phyloP scores from a whole-genome alignment of 2,797 vertebrate genomes.

The Oreochromis grahami region DNA sequence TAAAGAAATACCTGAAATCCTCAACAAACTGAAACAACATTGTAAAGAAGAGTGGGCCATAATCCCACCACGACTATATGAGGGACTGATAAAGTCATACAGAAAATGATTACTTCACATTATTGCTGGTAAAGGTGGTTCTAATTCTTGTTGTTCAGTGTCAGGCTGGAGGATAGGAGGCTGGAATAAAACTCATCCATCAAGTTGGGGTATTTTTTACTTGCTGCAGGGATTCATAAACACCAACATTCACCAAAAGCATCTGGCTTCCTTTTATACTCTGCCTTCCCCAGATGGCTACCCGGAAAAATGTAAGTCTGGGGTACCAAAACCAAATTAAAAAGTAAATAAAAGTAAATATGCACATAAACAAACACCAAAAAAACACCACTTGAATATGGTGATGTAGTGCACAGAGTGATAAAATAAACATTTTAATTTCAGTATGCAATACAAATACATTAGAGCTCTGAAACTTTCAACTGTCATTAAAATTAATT shows the following conservation, averaged over 20 bases:
- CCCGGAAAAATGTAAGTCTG: neutral
- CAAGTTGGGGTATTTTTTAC: neutral
- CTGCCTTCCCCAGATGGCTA: neutral
- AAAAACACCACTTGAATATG: neutral
- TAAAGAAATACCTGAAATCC: neutral
- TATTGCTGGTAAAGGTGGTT: neutral
- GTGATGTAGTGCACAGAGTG: neutral
- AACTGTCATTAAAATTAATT: neutral
- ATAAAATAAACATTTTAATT: neutral
- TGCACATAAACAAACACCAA: neutral
- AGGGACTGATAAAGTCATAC: neutral
- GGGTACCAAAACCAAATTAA: neutral
- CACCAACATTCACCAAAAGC: neutral
- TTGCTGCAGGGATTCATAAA: neutral
- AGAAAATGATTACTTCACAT: neutral
- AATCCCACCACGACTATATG: neutral
- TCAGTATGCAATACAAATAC: neutral
- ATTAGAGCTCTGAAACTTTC: neutral
- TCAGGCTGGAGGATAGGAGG: neutral
- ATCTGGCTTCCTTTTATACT: neutral
- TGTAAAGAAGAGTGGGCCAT: neutral
- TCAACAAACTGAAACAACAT: neutral
- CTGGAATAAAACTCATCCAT: neutral
- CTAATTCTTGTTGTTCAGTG: neutral
- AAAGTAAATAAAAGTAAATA: neutral